Evolutionary conservation across 2,797 vertebrate species (phyloP).

Genomic region (Acanthurus leucopareius): DNA sequence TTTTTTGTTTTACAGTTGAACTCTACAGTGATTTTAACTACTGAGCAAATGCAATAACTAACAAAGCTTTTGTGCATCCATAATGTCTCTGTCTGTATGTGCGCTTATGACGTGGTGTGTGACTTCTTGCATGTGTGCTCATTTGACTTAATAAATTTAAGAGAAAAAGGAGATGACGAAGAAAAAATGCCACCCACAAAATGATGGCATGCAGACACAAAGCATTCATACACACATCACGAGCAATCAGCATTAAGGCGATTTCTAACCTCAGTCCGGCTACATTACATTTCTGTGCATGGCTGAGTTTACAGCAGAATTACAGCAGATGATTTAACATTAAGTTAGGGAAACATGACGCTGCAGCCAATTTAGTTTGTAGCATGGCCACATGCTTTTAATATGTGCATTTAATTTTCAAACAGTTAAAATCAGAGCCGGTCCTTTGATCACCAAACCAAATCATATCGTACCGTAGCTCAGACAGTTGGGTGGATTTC

Average conservation of each 20-base stretch:
- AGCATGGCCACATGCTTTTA: slow-evolving; percentile 78
- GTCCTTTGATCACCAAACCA: slow-evolving; percentile 77
- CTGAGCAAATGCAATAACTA: slow-evolving; percentile 3
- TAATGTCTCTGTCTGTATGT: background rate
- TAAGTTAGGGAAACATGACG: slow-evolving; percentile 75
- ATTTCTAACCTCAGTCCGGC: slow-evolving; percentile 69
- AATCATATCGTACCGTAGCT: slow-evolving; percentile 54
- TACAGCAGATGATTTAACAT: slow-evolving; percentile 72
- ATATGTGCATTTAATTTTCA: slow-evolving; percentile 77
- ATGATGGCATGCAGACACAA: slow-evolving; percentile 59
- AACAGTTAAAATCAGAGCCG: slow-evolving; percentile 64
- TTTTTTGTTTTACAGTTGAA: background rate
- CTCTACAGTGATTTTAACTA: background rate
- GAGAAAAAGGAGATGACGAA: slow-evolving; percentile 21
- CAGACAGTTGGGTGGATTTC: slow-evolving; percentile 61
- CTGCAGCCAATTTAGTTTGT: slow-evolving; percentile 58
- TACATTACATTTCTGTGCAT: slow-evolving; percentile 62
- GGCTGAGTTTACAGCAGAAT: slow-evolving; percentile 59
- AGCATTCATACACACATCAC: slow-evolving; percentile 58
- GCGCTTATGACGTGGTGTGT: background rate
- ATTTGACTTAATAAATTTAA: slow-evolving; percentile 31
- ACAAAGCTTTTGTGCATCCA: background rate
- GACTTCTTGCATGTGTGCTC: slow-evolving; percentile 16
- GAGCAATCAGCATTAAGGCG: slow-evolving; percentile 69
- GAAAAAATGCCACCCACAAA: slow-evolving; percentile 44